Conservation (phyloP, 2,888 invertebrate species). For the Aromia moschata region DNA sequence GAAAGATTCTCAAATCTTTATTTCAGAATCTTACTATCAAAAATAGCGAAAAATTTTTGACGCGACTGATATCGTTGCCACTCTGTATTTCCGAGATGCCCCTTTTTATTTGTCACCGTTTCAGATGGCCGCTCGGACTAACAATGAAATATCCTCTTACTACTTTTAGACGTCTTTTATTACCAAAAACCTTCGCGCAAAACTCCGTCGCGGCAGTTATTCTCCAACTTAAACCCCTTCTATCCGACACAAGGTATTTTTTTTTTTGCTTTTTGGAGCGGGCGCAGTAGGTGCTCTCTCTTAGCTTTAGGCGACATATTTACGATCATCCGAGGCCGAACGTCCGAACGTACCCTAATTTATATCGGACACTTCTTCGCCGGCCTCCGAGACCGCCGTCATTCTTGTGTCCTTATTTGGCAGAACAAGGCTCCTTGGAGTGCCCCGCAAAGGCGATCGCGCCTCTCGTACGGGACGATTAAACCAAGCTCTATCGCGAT, state of each 20-base stretch:
- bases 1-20: too few species aligned
- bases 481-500: conserved; percentile 25
- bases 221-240: conserved; percentile 50
- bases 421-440: conserved; percentile 42
- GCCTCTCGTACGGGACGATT: conserved; percentile 24
- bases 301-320: conserved; percentile 58
- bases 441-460: conserved; percentile 32
- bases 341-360: conserved; percentile 59
- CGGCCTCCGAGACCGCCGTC: conserved; percentile 44
- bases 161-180: conserved; percentile 37
- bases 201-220: conserved; percentile 45
- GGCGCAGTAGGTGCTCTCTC: conserved; percentile 49
- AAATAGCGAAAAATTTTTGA: too few species aligned
- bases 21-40: too few species aligned
- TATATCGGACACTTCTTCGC: conserved; percentile 56
- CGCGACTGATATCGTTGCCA: too few species aligned
- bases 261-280: conserved; percentile 46
- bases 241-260: conserved; percentile 41
- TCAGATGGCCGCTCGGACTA: too few species aligned
- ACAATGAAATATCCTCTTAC: conserved; percentile 34
- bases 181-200: conserved; percentile 43
- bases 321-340: conserved; percentile 56
- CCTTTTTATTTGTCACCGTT: too few species aligned
- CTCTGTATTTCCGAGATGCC: too few species aligned
- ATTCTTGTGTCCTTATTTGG: conserved; percentile 53